These are phyloP conservation scores for Thelaira solivaga DNA, from an alignment of 2,888 invertebrate genomes.

Conservation along the genomic window DNA sequence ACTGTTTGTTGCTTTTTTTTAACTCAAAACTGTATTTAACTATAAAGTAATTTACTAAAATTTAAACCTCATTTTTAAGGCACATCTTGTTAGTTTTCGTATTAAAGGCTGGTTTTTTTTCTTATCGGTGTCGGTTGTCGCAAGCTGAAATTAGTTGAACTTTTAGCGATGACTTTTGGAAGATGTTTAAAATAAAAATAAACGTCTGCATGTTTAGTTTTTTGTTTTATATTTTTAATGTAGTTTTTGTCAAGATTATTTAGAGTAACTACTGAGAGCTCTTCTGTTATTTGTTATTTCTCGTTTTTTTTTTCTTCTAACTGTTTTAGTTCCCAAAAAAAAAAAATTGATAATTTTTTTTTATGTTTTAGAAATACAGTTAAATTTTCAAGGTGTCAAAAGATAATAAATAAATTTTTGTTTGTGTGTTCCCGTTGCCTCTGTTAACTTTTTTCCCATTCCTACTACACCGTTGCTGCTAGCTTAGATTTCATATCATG, in stretches of 20 bases:
- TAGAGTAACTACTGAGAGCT: background rate
- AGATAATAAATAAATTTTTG: conserved; percentile 24
- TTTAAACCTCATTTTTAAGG: conserved; percentile 6
- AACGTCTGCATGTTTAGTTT: background rate
- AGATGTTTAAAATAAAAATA: conserved; percentile 17
- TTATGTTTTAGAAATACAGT: conserved; percentile 3
- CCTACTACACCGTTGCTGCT: background rate
- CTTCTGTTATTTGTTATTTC: background rate
- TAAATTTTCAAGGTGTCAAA: conserved; percentile 39
- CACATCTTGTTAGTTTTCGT: background rate
- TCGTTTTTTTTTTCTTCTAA: background rate
- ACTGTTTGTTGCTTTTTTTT: background rate
- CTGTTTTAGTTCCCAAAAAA: too few species aligned
- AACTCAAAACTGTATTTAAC: conserved; percentile 16
- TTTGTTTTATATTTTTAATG: background rate
- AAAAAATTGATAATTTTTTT: too few species aligned
- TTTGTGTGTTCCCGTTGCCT: background rate
- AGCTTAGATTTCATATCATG: conserved; percentile 23
- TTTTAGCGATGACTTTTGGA: conserved; percentile 43
- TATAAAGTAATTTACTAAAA: conserved; percentile 40
- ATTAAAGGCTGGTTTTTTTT: background rate
- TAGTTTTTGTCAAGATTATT: background rate
- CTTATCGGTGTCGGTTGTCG: conserved; percentile 55
- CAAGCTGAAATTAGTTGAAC: conserved; percentile 53
- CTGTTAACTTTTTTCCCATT: background rate